Evolutionary conservation across 2,113 vertebrate species (phyloP).

Genomic region (Nerophis lumbriciformis): DNA sequence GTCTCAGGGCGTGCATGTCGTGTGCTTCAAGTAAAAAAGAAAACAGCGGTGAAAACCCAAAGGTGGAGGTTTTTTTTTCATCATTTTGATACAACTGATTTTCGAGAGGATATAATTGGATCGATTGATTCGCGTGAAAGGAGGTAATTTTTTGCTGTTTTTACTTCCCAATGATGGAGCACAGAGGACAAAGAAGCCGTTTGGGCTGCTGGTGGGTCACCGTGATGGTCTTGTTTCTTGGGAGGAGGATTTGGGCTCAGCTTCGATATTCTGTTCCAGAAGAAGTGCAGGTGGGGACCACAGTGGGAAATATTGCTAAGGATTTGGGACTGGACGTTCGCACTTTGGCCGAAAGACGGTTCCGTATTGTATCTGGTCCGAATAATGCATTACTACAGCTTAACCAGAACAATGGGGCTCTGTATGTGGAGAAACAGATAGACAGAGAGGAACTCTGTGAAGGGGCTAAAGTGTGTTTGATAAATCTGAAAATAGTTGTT

Average conservation of each 20-base stretch:
- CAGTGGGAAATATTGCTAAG: slow-evolving; percentile 67
- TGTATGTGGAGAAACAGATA: slow-evolving; percentile 38
- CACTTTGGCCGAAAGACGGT: slow-evolving; percentile 40
- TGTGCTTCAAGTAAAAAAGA: neutral
- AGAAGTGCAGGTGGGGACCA: slow-evolving; percentile 41
- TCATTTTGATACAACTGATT: neutral
- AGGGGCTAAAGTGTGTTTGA: slow-evolving; percentile 40
- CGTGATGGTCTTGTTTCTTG: slow-evolving; percentile 34
- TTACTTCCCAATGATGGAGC: slow-evolving; percentile 26
- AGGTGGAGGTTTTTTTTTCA: neutral
- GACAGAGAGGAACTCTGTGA: slow-evolving; percentile 66
- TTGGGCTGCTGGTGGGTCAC: slow-evolving; percentile 16
- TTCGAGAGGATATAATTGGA: neutral
- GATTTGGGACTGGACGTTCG: slow-evolving; percentile 62
- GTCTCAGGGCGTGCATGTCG: neutral
- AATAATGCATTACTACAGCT: slow-evolving; percentile 47
- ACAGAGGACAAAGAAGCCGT: slow-evolving; percentile 42
- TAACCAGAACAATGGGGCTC: slow-evolving; percentile 58
- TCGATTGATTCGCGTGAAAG: fast-evolving
- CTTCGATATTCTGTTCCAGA: slow-evolving; percentile 53
- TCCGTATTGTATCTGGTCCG: slow-evolving; percentile 61
- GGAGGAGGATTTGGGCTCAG: slow-evolving; percentile 33
- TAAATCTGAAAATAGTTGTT: slow-evolving; percentile 66
- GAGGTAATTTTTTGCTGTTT: neutral
- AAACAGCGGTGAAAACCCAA: neutral